A percentile compares a stretch with the other conserved stretches of the same genome.
Evolutionary conservation across 2,888 invertebrate genomes (phyloP).

Genomic region (Philhelius pedissequus): DNA sequence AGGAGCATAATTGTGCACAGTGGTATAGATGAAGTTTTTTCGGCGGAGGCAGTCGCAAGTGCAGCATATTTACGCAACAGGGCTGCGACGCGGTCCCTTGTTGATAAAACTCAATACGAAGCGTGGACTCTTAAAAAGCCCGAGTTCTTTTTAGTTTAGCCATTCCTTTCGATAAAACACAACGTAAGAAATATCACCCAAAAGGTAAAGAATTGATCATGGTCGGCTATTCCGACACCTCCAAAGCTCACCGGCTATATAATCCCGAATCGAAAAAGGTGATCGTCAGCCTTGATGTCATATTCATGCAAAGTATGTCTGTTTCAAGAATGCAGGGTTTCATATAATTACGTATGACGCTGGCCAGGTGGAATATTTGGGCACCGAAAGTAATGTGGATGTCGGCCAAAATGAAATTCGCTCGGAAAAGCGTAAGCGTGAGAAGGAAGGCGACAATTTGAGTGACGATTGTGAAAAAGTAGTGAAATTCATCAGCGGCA

Average conservation of each 20-base stretch:
- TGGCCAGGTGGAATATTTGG: too few species aligned
- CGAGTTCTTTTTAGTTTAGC: background rate
- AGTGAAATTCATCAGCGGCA: too few species aligned
- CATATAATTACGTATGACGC: too few species aligned
- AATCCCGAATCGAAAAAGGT: too few species aligned
- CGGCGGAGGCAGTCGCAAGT: slow-evolving; percentile 67
- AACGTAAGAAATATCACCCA: slow-evolving; percentile 44
- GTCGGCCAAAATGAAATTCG: too few species aligned
- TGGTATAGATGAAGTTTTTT: slow-evolving; percentile 67
- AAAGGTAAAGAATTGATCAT: slow-evolving; percentile 31
- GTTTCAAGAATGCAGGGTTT: too few species aligned
- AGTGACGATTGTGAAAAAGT: too few species aligned
- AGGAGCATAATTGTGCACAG: slow-evolving; percentile 71
- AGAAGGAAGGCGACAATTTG: too few species aligned
- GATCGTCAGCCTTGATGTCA: too few species aligned
- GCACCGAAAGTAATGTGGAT: too few species aligned
- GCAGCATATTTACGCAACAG: slow-evolving; percentile 62
- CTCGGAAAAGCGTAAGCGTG: background rate
- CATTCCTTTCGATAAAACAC: background rate
- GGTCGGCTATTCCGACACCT: slow-evolving; percentile 3
- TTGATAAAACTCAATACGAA: slow-evolving; percentile 12
- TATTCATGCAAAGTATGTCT: too few species aligned
- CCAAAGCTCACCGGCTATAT: background rate
- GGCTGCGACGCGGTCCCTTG: slow-evolving; percentile 47
- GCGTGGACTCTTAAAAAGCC: slow-evolving; percentile 57